Base-by-base conservation (phyloP, 2,797 vertebrate genomes). In the Sparidentex hasta region DNA sequence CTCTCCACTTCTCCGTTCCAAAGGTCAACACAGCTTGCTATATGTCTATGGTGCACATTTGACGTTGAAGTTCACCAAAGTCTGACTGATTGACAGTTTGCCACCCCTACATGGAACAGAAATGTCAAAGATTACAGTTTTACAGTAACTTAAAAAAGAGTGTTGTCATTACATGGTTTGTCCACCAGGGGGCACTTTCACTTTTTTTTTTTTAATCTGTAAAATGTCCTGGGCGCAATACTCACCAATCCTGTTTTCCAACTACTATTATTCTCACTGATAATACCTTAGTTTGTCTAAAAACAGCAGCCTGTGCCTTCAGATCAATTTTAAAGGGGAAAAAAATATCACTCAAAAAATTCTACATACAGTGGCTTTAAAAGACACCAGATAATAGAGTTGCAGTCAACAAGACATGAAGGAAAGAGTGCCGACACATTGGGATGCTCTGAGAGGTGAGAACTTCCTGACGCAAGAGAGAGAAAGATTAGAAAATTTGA, bases 391-490 rank as follows among this genome's bases (percentile, higher is more conserved):
- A 58, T 69, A 78, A 67, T 21, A 68, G 43, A 68, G 74, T 5
- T 58, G 33, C 61, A 73, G 80, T 73, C 67, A 78, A 72, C 56
- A 74, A 59, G 48, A 83, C 67, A 65, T 58, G 56, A 63, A 72
- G 65, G 62, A 71, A 81, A 71, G 75, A 16, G 48, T 65, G 72
- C 75, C 66, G 71, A 52, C 72, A 47, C 64, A 29, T 46, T 48
- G n/a, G 17, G 65, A 33, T 46, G 51, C 84, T 74, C 55, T 27
- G 41, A 75, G 43, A 85, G 73, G 74, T 65, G 69, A 88, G 74
- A 56, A 16, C 43, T 23, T 74, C 64, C 85, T 91, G 90, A 88
- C 3, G 86, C 86, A 91, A 92, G 47, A 68, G 21, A 69, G 57
- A 73, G 86, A 88, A 82, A 90, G 71, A 84, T 61, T 41, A 29